Evolutionary conservation across 2,797 vertebrate genomes (phyloP), one percentile per base, ranked within the genome.

Genomic region (Amniataba percoides): DNA sequence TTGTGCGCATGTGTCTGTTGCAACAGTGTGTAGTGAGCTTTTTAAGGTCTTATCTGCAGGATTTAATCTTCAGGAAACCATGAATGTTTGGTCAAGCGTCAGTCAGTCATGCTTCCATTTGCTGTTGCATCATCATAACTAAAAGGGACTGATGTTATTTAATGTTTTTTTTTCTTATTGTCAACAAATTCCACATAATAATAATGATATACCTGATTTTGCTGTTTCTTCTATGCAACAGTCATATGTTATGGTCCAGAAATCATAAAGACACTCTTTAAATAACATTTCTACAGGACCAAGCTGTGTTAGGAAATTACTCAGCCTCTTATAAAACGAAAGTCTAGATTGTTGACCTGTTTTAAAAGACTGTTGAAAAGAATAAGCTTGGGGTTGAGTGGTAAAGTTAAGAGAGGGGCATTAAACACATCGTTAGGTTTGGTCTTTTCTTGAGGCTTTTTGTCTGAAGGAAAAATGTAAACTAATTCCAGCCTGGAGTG

Each of bases 11-110:
- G 48, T 71, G 11, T 81, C 3, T 63, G 57, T 16, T n/a, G 18
- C 27, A 48, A 31, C 40, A n/a, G 8, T 40, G 13, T n/a, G n/a
- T n/a, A 18, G 23, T 53, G 15, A 45, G 61, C 34, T 66, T 82
- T 69, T 43, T 62, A 39, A 46, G 21, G 42, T 68, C 27, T 73
- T 64, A 63, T 70, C 25, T 60, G 57, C 42, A 14, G 62, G 46
- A 74, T 70, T 72, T 12, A 77, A 69, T 31, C 23, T 48, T 72
- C 6, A 58, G 27, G 27, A 31, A 31, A 5, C 27, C 27, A 31
- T 31, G 5, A 31, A 31, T 31, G 27, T 31, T 31, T 31, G 27
- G 27, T 31, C 27, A 31, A 31, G 27, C 27, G 5, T 5, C 27
- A 31, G 27, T 31, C 52, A 31, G 16, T 66, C 52, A 36, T 21